Conservation (phyloP, 1,140 invertebrate species). For the Drosophila kikkawai region DNA sequence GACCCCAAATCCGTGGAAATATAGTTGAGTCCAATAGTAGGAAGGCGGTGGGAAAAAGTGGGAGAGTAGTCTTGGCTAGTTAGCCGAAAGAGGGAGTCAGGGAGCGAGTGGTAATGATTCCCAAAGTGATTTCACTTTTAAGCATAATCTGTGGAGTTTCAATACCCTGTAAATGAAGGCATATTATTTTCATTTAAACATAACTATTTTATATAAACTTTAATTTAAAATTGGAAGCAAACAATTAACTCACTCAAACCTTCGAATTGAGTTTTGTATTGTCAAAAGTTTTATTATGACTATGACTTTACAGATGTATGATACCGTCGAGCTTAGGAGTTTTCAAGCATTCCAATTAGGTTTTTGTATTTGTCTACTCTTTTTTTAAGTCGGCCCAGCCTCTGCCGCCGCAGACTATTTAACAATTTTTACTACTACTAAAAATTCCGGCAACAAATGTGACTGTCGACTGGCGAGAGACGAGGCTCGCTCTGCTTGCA, state of each 20-base stretch:
- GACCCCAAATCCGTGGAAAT: constrained; percentile 28
- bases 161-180: constrained; percentile 9
- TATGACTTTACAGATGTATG: background rate
- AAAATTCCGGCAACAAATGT: constrained; percentile 67
- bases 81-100: constrained; percentile 32
- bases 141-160: constrained; percentile 45
- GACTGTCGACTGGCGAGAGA: constrained; percentile 22
- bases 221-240: background rate
- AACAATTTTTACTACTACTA: constrained; percentile 82
- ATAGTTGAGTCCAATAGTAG: constrained; percentile 12
- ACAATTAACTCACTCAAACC: background rate
- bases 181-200: background rate
- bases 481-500: constrained; percentile 16
- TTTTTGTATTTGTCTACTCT: constrained; percentile 25
- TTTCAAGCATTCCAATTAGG: constrained; percentile 20
- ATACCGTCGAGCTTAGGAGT: background rate
- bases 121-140: constrained; percentile 72
- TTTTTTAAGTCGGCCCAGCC: constrained; percentile 51
- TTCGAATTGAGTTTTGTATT: background rate
- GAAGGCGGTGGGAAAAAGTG: constrained; percentile 8
- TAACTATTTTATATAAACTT: too few relatives aligned
- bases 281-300: background rate
- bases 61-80: constrained; percentile 14
- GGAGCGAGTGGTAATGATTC: constrained; percentile 49
- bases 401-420: constrained; percentile 78